Base-by-base conservation (phyloP, 2,113 vertebrate species). In the Cebus imitator region DNA sequence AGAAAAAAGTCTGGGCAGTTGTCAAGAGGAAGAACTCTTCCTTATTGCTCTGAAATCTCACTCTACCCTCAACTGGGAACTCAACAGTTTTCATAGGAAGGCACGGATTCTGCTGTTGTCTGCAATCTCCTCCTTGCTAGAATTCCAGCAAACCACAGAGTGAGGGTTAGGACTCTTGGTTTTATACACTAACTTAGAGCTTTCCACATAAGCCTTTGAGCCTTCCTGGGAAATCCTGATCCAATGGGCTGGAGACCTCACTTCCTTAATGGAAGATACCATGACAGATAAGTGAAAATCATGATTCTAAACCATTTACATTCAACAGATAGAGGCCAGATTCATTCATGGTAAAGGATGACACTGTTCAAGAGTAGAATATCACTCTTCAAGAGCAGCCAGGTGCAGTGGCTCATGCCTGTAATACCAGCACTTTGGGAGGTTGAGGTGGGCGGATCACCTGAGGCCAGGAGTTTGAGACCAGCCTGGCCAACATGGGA, bases 1-100 rank as follows among this genome's bases (percentile, higher is more conserved):
- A 75, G 37, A 48, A 32, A 18, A 85, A 58, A 50, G 32, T n/a
- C 37, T 78, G 50, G 37, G 9, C 35, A 68, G 73, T 73, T 85
- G 75, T 94, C n/a, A 81, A 55, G 83, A 85, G 64, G n/a, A 87
- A 32, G 45, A 79, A 21, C 21, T 95, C 23, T n/a, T 95, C 40
- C 35, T 12, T 2, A n/a, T 12, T 70, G 80, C 57, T 90, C 50
- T 82, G n/a, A 91, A 89, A 30, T 64, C 25, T 72, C 43, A n/a
- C 68, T 92, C 35, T 88, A 3, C 23, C 8, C 27, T 70, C 23
- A 40, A 3, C 10, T 40, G 30, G 78, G 32, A 21, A 35, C 70
- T 75, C 45, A 18, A 8, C 25, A 18, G 5, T 64, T 81, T 86
- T 76, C 55, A 55, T 23, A 55, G 64, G 40, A 94, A 92, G 50